phyloP scores from a whole-genome alignment of 2,113 vertebrate species.

The Galeopterus variegatus region DNA sequence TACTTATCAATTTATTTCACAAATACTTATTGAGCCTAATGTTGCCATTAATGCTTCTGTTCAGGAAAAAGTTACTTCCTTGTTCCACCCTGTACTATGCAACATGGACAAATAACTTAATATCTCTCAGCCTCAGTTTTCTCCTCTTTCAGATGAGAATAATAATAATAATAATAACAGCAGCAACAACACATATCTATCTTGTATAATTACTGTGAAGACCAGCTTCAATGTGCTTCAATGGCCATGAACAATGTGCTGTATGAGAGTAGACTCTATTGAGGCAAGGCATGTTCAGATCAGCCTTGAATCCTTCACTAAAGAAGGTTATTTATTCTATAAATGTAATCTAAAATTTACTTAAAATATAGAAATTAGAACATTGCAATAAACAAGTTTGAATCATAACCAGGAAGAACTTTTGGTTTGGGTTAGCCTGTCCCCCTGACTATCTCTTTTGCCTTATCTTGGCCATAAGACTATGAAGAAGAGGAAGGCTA shows the following conservation, averaged over 20 bases:
- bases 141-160: conserved; percentile 1
- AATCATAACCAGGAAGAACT: not conserved
- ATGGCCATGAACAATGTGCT: not conserved
- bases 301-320: not conserved
- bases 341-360: too few relatives aligned
- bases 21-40: not conserved
- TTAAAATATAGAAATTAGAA: too few relatives aligned
- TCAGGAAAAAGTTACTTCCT: not conserved
- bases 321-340: not conserved
- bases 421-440: not conserved
- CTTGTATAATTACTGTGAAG: not conserved
- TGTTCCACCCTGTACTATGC: not conserved
- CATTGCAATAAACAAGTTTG: not conserved
- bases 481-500: not conserved
- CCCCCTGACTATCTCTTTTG: not conserved
- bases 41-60: not conserved
- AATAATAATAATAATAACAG: not conserved
- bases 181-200: not conserved
- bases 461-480: not conserved
- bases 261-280: not conserved
- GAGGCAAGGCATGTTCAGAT: not conserved
- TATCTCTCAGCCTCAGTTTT: not conserved
- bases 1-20: conserved; percentile 12
- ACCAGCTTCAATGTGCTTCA: not conserved
- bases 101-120: not conserved